phyloP scores from a whole-genome alignment of 1,140 invertebrate genomes.

The Wasmannia auropunctata region DNA sequence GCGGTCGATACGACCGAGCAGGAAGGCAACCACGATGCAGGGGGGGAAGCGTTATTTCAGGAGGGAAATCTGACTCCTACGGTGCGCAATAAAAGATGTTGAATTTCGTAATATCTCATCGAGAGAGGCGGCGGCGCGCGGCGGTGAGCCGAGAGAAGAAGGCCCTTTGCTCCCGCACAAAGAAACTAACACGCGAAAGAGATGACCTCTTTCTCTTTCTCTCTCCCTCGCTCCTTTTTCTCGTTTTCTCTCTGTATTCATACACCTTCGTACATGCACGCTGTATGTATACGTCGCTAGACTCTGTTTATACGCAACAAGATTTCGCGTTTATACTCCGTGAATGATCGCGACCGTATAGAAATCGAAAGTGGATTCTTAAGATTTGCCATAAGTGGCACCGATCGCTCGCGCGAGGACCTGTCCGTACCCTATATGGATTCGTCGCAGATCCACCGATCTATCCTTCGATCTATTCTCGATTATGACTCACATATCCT shows the following conservation, averaged over 20 bases:
- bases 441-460: constrained; percentile 71
- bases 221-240: not conserved
- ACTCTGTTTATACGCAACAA: constrained; percentile 4
- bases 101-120: constrained; percentile 66
- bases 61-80: constrained; percentile 52
- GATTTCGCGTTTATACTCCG: constrained; percentile 1
- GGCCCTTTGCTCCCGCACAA: constrained; percentile 30
- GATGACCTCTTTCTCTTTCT: not conserved
- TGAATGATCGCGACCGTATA: constrained; percentile 14
- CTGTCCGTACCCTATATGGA: constrained; percentile 78
- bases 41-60: constrained; percentile 46
- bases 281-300: not conserved
- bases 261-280: not conserved
- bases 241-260: not conserved
- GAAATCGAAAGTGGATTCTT: constrained; percentile 82
- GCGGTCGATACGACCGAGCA: not conserved
- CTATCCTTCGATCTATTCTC: constrained; percentile 65
- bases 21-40: constrained; percentile 16
- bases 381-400: constrained; percentile 78
- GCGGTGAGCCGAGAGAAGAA: not conserved
- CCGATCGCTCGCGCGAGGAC: constrained; percentile 71
- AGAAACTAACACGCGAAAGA: constrained; percentile 40
- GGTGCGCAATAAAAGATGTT: constrained; percentile 48
- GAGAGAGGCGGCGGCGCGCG: not conserved
- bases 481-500: constrained; percentile 74